phyloP scores from a whole-genome alignment of 2,797 vertebrate genomes.

The Pyrrhura leucotis region DNA sequence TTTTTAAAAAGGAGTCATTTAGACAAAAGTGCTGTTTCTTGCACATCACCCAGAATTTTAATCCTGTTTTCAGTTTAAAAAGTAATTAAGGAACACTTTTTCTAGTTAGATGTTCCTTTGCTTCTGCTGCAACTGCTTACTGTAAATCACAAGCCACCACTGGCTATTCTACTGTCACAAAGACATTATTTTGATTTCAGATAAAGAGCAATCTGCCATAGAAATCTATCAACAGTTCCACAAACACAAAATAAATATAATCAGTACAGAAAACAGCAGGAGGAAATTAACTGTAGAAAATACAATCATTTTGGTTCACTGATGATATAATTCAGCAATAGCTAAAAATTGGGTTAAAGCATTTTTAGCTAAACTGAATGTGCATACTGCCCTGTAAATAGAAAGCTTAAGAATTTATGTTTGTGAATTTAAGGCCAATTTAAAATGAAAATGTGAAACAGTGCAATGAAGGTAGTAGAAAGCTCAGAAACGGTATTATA shows the following conservation, averaged over 20 bases:
- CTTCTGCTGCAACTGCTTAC: neutral
- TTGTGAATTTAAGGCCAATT: neutral
- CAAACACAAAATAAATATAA: neutral
- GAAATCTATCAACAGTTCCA: neutral
- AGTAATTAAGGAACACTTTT: neutral
- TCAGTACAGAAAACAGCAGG: neutral
- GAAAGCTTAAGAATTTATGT: neutral
- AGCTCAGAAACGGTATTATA: neutral
- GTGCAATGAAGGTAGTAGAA: neutral
- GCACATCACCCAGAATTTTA: neutral
- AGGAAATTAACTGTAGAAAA: neutral
- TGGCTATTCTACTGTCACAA: neutral
- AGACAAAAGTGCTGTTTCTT: neutral
- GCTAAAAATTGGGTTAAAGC: neutral
- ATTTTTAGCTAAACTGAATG: neutral
- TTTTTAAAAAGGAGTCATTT: neutral
- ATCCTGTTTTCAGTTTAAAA: neutral
- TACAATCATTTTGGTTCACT: neutral
- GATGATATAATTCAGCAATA: neutral
- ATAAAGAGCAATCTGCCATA: neutral
- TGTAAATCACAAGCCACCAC: neutral
- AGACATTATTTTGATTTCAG: neutral
- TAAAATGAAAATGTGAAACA: neutral
- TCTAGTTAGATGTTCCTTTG: neutral
- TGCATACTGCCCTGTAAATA: neutral